A percentile compares a stretch with the other conserved stretches of the same genome.
Evolutionary conservation across 2,113 vertebrate genomes (phyloP).

Genomic region (Semicossyphus pulcher): DNA sequence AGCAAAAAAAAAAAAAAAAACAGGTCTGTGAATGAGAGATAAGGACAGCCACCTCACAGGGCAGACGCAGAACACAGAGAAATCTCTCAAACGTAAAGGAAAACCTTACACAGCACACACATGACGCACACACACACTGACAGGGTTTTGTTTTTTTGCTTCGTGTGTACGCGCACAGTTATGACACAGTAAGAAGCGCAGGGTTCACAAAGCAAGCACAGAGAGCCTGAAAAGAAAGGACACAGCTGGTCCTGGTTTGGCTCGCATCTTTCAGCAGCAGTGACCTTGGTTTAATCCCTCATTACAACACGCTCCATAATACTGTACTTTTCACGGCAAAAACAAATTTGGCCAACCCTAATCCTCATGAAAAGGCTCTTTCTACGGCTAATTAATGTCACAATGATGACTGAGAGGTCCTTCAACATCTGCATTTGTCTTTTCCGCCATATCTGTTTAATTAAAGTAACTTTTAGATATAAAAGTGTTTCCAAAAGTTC

Average conservation of each 20-base stretch:
- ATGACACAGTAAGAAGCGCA: constrained; percentile 21
- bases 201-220: constrained; percentile 41
- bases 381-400: constrained; percentile 67
- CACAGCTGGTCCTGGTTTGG: constrained; percentile 57
- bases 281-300: constrained; percentile 84
- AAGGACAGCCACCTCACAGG: constrained; percentile 68
- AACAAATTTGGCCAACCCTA: constrained; percentile 61
- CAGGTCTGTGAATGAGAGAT: constrained; percentile 76
- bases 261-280: constrained; percentile 59
- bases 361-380: constrained; percentile 52
- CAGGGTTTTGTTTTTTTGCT: constrained; percentile 29
- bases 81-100: constrained; percentile 53
- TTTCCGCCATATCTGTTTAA: constrained; percentile 24
- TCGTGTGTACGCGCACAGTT: constrained; percentile 17
- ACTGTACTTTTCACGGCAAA: constrained; percentile 54
- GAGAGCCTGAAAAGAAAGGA: constrained; percentile 47
- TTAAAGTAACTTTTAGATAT: constrained; percentile 27
- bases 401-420: constrained; percentile 55
- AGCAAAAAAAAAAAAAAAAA: constrained; percentile 33
- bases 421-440: constrained; percentile 59
- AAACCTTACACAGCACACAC: constrained; percentile 19
- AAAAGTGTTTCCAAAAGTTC: constrained; percentile 18
- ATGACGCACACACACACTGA: background rate
- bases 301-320: constrained; percentile 66
- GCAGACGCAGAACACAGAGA: constrained; percentile 39